Evolutionary conservation across 2,888 invertebrate species (phyloP).

Genomic region (Syrphus vitripennis): DNA sequence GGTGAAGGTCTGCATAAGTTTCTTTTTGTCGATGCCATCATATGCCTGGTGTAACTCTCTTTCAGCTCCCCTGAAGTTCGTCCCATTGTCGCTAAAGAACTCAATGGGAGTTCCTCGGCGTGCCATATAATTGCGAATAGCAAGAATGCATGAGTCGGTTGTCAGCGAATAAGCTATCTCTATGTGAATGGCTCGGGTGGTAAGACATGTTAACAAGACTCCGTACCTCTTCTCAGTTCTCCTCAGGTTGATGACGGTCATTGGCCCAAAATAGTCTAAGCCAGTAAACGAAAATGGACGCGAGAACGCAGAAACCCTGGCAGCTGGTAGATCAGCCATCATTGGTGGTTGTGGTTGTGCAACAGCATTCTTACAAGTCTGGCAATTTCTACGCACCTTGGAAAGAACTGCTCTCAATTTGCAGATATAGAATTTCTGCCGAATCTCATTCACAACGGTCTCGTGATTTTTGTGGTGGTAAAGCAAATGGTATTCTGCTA

Average conservation of each 20-base stretch:
- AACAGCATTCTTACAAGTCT: constrained; percentile 5
- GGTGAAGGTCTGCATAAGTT: not conserved
- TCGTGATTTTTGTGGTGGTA: constrained; percentile 14
- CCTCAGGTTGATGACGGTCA: not conserved
- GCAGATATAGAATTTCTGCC: not conserved
- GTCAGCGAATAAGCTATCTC: constrained; percentile 10
- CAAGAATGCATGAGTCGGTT: constrained; percentile 35
- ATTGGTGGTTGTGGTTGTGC: constrained; percentile 31
- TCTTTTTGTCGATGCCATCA: not conserved
- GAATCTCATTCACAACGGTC: not conserved
- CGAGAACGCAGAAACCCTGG: constrained; percentile 5
- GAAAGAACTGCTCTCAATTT: not conserved
- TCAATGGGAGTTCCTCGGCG: too few species aligned
- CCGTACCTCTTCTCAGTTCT: constrained; percentile 19
- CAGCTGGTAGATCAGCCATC: constrained; percentile 27
- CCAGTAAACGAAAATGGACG: constrained; percentile 40
- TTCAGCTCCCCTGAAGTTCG: too few species aligned
- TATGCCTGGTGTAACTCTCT: not conserved
- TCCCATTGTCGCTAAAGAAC: too few species aligned
- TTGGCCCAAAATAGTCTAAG: constrained; percentile 38
- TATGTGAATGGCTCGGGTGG: constrained; percentile 41
- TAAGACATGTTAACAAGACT: constrained; percentile 49
- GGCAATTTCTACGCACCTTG: not conserved
- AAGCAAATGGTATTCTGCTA: not conserved
- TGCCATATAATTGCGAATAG: too few species aligned